Base-by-base conservation (phyloP, 2,113 vertebrate species). In the Cephalopholis sonnerati region DNA sequence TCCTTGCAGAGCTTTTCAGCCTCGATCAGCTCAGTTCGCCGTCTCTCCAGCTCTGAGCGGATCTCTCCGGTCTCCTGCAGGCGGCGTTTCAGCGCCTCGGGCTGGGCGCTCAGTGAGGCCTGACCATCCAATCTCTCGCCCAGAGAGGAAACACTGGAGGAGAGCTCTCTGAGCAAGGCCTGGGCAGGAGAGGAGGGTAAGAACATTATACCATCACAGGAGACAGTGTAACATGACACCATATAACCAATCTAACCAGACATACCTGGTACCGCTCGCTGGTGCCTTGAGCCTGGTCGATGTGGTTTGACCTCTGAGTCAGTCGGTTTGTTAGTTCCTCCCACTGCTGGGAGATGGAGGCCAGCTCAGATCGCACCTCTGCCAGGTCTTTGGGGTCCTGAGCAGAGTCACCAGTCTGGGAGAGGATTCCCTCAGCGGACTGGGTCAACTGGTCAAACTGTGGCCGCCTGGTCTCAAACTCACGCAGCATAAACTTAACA, bases 21-120 rank as follows among this genome's bases (percentile, higher is more conserved):
- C 90, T 97, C 96, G 0, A 86, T 77, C 15, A 99, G 95, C 91
- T 99, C 95, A 0, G 91, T 87, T 2, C 96, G 94, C 81, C 97
- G 93, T 71, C 96, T 95, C 85, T 96, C 99, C 83, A 99, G 94
- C 82, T 99, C 97, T 0, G 97, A 96, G n/a, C 97, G 96, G 91
- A 99, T 96, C 94, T 98, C 98, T 0, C 98, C 98, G 0, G 97
- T 99, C 65, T 99, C 98, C 87, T 98, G 97, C 68, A 99, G 94
- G 70, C 98, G 97, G 11, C 95, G 96, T 32, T 97, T 98, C 54
- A 99, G 95, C 0, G 97, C 97, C 1, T 99, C 98, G 0, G 99
- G 99, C 83, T 98, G 97, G 0, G 97, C 96, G 77, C 98, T 98
- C 78, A 97, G 85, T 1, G 97, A 96, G 6, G 97, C 94, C 86